These are phyloP conservation scores for Keiferia lycopersicella DNA, from an alignment of 2,888 invertebrate genomes.

Conservation along the genomic window DNA sequence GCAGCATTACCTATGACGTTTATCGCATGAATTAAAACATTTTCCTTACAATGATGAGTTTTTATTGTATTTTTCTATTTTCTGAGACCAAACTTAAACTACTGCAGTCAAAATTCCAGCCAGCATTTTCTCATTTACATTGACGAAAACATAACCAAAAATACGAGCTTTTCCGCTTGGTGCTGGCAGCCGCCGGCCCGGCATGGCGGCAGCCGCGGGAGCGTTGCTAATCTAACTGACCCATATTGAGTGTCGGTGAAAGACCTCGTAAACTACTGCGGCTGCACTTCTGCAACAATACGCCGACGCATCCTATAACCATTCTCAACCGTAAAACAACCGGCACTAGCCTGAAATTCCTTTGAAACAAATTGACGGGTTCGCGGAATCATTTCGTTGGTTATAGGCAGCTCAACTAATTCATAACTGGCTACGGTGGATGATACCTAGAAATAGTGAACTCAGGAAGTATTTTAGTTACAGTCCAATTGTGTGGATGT, in stretches of 20 bases:
- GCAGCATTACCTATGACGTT: too few species aligned
- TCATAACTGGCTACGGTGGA: slow-evolving; percentile 47
- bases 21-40: too few species aligned
- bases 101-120: too few species aligned
- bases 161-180: background rate
- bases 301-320: slow-evolving; percentile 34
- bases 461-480: slow-evolving; percentile 12
- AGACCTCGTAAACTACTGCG: slow-evolving; percentile 78
- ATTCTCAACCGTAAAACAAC: slow-evolving; percentile 56
- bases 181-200: slow-evolving; percentile 35
- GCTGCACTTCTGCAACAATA: slow-evolving; percentile 75
- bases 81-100: too few species aligned
- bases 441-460: slow-evolving; percentile 19
- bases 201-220: slow-evolving; percentile 42
- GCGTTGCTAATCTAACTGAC: slow-evolving; percentile 79
- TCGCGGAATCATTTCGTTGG: slow-evolving; percentile 70
- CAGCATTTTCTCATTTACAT: too few species aligned
- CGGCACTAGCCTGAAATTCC: background rate
- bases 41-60: too few species aligned
- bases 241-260: slow-evolving; percentile 77
- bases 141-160: too few species aligned
- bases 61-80: too few species aligned
- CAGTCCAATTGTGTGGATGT: background rate
- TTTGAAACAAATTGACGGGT: slow-evolving; percentile 41
- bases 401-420: slow-evolving; percentile 62